These are phyloP conservation scores for Macrocentrus cingulum DNA, from an alignment of 1,140 invertebrate species.

Conservation along the genomic window DNA sequence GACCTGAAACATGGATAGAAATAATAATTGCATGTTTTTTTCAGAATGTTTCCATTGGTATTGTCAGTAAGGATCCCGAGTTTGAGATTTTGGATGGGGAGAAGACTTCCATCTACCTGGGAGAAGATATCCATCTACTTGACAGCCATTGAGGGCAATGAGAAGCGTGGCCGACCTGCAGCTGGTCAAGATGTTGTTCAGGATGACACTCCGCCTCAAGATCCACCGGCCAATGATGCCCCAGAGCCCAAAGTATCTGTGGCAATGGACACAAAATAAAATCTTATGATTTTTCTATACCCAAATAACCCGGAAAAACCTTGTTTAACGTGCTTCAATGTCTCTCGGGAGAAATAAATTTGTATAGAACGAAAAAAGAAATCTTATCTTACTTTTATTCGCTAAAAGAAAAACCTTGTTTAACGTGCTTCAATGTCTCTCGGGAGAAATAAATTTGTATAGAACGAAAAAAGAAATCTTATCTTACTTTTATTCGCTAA, in stretches of 20 bases:
- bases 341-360: slow-evolving; percentile 31
- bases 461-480: too few relatives aligned
- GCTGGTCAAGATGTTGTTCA: slow-evolving; percentile 45
- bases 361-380: neutral
- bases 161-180: slow-evolving; percentile 66
- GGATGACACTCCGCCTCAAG: slow-evolving; percentile 51
- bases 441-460: too few relatives aligned
- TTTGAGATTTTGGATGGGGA: slow-evolving; percentile 84
- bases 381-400: slow-evolving; percentile 26
- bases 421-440: too few relatives aligned
- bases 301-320: neutral
- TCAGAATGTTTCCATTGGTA: slow-evolving; percentile 88
- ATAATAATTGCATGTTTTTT: too few relatives aligned
- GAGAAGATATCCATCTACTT: too few relatives aligned
- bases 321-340: slow-evolving; percentile 27
- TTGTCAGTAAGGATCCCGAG: slow-evolving; percentile 80
- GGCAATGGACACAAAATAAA: slow-evolving; percentile 66
- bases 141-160: slow-evolving; percentile 72
- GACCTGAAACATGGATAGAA: too few relatives aligned
- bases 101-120: slow-evolving; percentile 65
- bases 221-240: slow-evolving; percentile 51
- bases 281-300: slow-evolving; percentile 27
- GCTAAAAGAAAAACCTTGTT: too few relatives aligned
- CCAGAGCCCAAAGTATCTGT: slow-evolving; percentile 57
- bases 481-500: too few relatives aligned